Evolutionary conservation across 2,113 vertebrate genomes (phyloP), one percentile per base, ranked within the genome.

Genomic region (Ameiurus melas): DNA sequence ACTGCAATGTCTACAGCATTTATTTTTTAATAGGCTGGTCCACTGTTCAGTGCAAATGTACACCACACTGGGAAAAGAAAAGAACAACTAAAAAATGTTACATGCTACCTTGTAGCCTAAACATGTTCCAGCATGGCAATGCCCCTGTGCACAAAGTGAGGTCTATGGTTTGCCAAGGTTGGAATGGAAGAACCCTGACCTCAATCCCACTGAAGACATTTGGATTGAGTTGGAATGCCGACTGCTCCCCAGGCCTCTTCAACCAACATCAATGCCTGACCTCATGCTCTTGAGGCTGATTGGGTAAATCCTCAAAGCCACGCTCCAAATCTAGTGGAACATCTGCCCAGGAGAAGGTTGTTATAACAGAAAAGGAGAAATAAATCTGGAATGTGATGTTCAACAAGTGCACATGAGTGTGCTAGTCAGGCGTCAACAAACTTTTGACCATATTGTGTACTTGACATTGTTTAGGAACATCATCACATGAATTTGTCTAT

Each of bases 1-100:
- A 71, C 30, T 51, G 90, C 64, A 83, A 51, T 73, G 85, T 51
- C 47, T n/a, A 83, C 60, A 36, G 78, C 70, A 75, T 75, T 60
- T 64, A 66, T 64, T 84, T 86, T 89, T 16, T 80, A 25, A 47
- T 17, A 39, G 4, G 2, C 36, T 60, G 68, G 64, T 83, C n/a
- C 30, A 81, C 36, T 58, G 57, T 84, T 87, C 22, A 68, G 36
- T 51, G 13, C 36, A 57, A 71, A 25, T 33, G 47, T 81, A 62
- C 82, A 22, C 51, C 85, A 58, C 55, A 60, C n/a, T 81, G 57
- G 10, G 22, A 30, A 51, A 47, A 70, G 1, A 33, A 83, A 68
- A 68, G 57, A 8, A 66, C 25, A n/a, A 68, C 47, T 62, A 51
- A 53, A 90, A 91, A 87, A 53, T 0, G 85, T 30, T n/a, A 36